Evolutionary conservation across 2,888 invertebrate genomes (phyloP).

Genomic region (Philaethria dido): DNA sequence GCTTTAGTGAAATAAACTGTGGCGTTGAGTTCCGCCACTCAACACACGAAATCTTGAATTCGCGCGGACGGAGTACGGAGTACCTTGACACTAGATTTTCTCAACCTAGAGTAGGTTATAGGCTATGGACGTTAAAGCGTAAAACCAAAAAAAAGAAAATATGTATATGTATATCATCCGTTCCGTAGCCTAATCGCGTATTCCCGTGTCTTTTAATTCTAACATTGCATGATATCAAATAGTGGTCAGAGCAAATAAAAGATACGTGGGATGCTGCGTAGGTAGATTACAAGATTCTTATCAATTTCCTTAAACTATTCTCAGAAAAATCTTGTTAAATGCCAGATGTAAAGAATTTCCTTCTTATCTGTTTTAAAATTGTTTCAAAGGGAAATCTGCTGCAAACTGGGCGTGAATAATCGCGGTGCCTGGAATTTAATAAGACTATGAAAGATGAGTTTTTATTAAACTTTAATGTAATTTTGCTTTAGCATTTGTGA

Average conservation of each 20-base stretch:
- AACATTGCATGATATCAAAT: constrained; percentile 40
- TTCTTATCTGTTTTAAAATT: constrained; percentile 36
- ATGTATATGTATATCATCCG: too few species aligned
- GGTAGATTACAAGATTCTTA: constrained; percentile 41
- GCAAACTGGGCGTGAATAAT: constrained; percentile 36
- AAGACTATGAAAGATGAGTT: constrained; percentile 21
- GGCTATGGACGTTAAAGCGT: too few species aligned
- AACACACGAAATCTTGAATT: too few species aligned
- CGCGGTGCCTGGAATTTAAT: constrained; percentile 30
- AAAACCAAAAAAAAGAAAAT: too few species aligned
- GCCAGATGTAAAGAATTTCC: constrained; percentile 30
- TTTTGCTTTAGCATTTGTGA: constrained; percentile 12
- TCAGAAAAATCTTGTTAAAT: constrained; percentile 35
- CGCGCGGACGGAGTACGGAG: too few species aligned
- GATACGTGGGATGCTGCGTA: constrained; percentile 38
- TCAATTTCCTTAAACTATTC: constrained; percentile 35
- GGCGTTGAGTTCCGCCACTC: too few species aligned
- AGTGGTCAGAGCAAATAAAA: constrained; percentile 41
- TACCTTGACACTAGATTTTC: too few species aligned
- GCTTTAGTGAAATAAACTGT: too few species aligned
- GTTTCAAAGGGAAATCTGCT: constrained; percentile 33
- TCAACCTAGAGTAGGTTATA: too few species aligned
- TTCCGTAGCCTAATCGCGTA: background rate
- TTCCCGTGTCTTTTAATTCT: constrained; percentile 20
- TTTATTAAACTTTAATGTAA: constrained; percentile 25